Base-by-base conservation (phyloP, 2,888 invertebrate species). In the Drosophila meridiana region DNA sequence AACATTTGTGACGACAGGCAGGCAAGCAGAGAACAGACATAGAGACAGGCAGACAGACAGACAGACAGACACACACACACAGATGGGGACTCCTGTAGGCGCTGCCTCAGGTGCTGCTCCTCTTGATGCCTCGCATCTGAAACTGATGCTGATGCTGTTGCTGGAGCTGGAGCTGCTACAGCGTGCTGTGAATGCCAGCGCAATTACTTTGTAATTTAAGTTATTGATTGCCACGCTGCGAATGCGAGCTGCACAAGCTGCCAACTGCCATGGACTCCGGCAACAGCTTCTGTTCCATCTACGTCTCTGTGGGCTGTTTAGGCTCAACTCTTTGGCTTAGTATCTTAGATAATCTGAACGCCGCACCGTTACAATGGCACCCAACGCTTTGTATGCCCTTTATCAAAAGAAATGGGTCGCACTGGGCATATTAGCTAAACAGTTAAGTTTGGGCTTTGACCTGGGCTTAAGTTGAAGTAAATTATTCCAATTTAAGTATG, bases 191-290 rank as follows among this genome's bases (percentile, higher is more conserved):
- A 89, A 91, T 91, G 88, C 90, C 92, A 82, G 79, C 73, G 90
- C 92, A 92, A 92, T 92, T 92, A 92, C 91, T 92, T 92, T 91
- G 91, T 91, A 92, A 92, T 92, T 92, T 92, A 89, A 92, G 92
- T 92, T 92, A 92, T 92, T 92, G 92, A 92, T 92, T 91, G 92
- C 91, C 89, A 87, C 80, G 87, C 90, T 89, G 87, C 83, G 85
- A 81, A 77, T 83, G 75, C 67, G 73, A 75, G 67, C 75, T 77
- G 74, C 71, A 69, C 80, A 63, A 76, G 74, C 78, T 71, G 68
- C 71, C 65, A 74, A 67, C 79, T 78, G 61, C 64, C 57, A 43
- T 1, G 55, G 65, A 48, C 55, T 43, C 36, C 70, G 26, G 38
- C 42, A 36, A 11, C 50, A 42, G 42, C 56, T 56, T 42, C 53